Conservation (phyloP, 2,113 vertebrate species). For the Dromiciops gliroides region DNA sequence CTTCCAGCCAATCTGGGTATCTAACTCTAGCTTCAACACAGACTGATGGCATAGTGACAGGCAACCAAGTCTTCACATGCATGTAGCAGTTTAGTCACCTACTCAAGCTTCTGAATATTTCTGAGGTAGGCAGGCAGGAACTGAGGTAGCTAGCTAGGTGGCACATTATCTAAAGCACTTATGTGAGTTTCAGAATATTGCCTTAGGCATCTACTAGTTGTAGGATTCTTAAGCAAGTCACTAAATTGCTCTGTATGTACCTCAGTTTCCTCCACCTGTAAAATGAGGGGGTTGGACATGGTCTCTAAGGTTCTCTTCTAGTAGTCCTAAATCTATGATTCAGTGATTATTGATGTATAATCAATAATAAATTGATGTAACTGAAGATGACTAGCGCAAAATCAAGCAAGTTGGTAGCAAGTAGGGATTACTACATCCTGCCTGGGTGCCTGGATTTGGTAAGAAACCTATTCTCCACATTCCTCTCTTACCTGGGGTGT, state of each 20-base stretch:
- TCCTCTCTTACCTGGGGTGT: neutral
- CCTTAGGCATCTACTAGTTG: neutral
- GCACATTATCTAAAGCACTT: neutral
- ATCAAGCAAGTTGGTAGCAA: too few species aligned
- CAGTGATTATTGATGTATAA: neutral
- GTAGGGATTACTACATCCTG: too few species aligned
- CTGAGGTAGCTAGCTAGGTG: too few species aligned
- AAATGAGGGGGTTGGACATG: neutral
- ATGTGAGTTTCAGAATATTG: neutral
- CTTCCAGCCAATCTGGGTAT: neutral
- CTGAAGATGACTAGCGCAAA: neutral
- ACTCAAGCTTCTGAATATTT: neutral
- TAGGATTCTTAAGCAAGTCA: neutral
- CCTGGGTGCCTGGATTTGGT: too few species aligned
- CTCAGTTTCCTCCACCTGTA: neutral
- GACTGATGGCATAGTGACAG: neutral
- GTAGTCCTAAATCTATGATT: neutral
- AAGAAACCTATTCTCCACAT: neutral
- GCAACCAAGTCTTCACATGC: too few species aligned
- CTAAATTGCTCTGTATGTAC: neutral
- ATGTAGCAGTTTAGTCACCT: neutral
- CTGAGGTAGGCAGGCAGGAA: neutral
- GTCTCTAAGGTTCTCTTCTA: neutral
- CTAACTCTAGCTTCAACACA: neutral
- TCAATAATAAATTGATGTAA: too few species aligned